These are phyloP conservation scores for Apotomis turbidana DNA, from an alignment of 2,888 invertebrate species.

Conservation along the genomic window DNA sequence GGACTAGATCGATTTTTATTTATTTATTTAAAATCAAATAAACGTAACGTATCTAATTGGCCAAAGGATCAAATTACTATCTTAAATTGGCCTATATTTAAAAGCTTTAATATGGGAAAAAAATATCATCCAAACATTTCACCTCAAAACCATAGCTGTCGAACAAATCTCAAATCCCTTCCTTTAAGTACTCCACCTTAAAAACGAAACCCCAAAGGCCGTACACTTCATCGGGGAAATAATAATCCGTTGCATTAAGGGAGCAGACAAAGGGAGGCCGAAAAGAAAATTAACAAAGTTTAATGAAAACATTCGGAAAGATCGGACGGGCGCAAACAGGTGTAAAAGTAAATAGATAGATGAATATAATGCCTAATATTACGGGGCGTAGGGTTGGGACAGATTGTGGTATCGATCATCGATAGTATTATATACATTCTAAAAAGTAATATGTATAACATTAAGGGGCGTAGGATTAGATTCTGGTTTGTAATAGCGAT, in stretches of 20 bases:
- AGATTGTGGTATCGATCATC: constrained; percentile 31
- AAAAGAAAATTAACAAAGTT: constrained; percentile 73
- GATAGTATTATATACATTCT: too few relatives aligned
- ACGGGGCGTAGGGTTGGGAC: constrained; percentile 44
- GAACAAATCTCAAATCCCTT: constrained; percentile 21
- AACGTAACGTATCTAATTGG: too few relatives aligned
- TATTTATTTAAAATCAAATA: too few relatives aligned
- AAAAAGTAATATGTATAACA: too few relatives aligned
- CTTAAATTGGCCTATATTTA: too few relatives aligned
- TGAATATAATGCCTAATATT: constrained; percentile 54
- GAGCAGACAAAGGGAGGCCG: constrained; percentile 46
- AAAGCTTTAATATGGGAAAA: too few relatives aligned
- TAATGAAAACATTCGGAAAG: constrained; percentile 69
- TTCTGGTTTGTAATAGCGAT: constrained; percentile 32
- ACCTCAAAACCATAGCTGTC: constrained; percentile 10
- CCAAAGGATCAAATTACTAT: too few relatives aligned
- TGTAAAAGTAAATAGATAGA: constrained; percentile 61
- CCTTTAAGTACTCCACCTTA: constrained; percentile 14
- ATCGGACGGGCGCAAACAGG: constrained; percentile 57
- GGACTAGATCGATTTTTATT: too few relatives aligned
- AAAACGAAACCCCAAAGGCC: constrained; percentile 8
- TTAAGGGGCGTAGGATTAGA: too few relatives aligned
- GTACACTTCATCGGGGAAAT: constrained; percentile 50
- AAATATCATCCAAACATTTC: neutral
- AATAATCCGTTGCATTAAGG: constrained; percentile 52